phyloP scores from a whole-genome alignment of 2,797 vertebrate species.

The Taenioides sp. region DNA sequence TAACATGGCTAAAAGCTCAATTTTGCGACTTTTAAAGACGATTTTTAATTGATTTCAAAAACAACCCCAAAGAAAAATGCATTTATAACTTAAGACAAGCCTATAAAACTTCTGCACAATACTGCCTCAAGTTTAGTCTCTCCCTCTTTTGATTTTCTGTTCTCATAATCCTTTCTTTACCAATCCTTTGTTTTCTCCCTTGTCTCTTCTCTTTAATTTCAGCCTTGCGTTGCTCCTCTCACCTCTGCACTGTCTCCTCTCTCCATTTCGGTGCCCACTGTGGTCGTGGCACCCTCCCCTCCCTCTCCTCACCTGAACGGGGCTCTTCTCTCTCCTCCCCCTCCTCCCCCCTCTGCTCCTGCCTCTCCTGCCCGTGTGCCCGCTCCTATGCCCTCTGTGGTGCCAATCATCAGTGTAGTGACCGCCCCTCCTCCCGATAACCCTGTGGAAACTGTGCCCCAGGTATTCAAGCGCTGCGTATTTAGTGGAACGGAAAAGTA shows the following conservation, averaged over 20 bases:
- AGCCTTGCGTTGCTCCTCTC: slow-evolving; percentile 74
- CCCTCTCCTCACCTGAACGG: slow-evolving; percentile 53
- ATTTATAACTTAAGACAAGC: neutral
- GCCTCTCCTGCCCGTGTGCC: slow-evolving; percentile 63
- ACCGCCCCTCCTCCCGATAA: slow-evolving; percentile 82
- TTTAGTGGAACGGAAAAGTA: neutral
- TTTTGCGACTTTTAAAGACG: too few species aligned
- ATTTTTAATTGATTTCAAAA: too few species aligned
- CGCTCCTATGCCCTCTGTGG: slow-evolving; percentile 82
- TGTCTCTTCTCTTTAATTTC: slow-evolving; percentile 41
- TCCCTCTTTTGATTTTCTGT: slow-evolving; percentile 15
- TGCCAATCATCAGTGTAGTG: slow-evolving; percentile 89
- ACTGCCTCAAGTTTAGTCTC: neutral
- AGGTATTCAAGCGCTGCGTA: slow-evolving; percentile 77
- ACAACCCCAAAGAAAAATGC: too few species aligned
- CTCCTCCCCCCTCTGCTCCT: slow-evolving; percentile 49
- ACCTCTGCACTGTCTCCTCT: slow-evolving; percentile 72
- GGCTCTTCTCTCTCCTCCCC: slow-evolving; percentile 52
- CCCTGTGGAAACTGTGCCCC: slow-evolving; percentile 84
- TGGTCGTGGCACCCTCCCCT: slow-evolving; percentile 79
- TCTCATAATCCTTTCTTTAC: slow-evolving; percentile 15
- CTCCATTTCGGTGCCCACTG: slow-evolving; percentile 77
- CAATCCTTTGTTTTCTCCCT: neutral
- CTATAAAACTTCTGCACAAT: neutral
- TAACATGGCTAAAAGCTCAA: too few species aligned